These are phyloP conservation scores for Arremon aurantiirostris DNA, from an alignment of 2,797 vertebrate genomes.

Conservation along the genomic window DNA sequence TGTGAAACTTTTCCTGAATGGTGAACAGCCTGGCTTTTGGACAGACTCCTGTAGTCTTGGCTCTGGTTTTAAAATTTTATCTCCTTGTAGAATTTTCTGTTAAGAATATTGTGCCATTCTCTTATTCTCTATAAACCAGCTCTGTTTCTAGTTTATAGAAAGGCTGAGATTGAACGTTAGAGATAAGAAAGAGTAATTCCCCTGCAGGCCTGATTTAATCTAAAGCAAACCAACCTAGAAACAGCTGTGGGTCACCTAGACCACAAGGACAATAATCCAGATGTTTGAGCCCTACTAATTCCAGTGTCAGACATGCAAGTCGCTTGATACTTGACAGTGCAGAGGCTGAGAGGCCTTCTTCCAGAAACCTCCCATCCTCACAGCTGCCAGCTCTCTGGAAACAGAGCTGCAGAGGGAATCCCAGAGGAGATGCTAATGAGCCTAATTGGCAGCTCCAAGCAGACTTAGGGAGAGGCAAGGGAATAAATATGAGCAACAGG, in stretches of 20 bases:
- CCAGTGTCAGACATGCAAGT: neutral
- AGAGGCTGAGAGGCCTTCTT: neutral
- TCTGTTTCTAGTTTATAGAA: neutral
- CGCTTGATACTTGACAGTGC: neutral
- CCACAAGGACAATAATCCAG: neutral
- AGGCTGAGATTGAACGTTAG: neutral
- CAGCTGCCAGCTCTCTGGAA: conserved; percentile 19
- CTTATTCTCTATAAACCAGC: neutral
- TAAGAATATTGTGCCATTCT: neutral
- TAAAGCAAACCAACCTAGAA: neutral
- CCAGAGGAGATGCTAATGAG: conserved; percentile 58
- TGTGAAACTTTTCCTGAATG: neutral
- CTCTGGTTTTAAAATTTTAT: neutral
- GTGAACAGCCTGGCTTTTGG: neutral
- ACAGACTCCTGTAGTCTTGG: neutral
- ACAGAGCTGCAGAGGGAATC: conserved; percentile 35
- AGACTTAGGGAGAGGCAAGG: conserved; percentile 50
- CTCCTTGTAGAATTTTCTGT: neutral
- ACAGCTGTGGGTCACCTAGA: neutral
- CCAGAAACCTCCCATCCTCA: neutral
- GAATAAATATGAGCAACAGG: conserved; percentile 53
- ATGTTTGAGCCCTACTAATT: neutral
- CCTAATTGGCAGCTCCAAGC: conserved; percentile 40
- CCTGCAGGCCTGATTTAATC: neutral
- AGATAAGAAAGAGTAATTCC: neutral